Evolutionary conservation across 2,797 vertebrate genomes (phyloP).

Genomic region (Picus viridis): DNA sequence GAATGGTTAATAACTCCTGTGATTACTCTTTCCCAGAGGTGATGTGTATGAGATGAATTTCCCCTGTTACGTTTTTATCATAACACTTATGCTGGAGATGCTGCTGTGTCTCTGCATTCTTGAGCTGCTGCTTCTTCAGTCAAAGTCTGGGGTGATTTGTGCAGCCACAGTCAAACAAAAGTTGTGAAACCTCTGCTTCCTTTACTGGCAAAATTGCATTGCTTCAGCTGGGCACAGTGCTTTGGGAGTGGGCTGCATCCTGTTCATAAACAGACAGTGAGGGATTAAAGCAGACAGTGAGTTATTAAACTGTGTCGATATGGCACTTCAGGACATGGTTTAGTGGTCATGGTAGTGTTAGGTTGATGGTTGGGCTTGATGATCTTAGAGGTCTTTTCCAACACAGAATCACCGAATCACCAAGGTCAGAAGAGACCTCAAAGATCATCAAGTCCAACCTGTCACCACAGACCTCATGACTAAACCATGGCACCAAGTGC

Average conservation of each 20-base stretch:
- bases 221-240: background rate
- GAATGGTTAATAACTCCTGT: slow-evolving; percentile 80
- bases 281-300: background rate
- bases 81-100: slow-evolving; percentile 50
- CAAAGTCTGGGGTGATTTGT: slow-evolving; percentile 52
- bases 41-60: slow-evolving; percentile 73
- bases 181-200: background rate
- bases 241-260: background rate
- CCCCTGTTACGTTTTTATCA: slow-evolving; percentile 65
- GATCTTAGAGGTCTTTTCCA: too few relatives aligned
- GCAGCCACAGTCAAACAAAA: background rate
- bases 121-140: slow-evolving; percentile 58
- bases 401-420: too few relatives aligned
- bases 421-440: too few relatives aligned
- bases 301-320: background rate
- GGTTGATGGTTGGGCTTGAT: too few relatives aligned
- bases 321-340: too few relatives aligned
- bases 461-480: too few relatives aligned
- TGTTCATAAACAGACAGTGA: background rate
- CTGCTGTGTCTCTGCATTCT: slow-evolving; percentile 54
- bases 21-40: slow-evolving; percentile 76
- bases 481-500: too few relatives aligned
- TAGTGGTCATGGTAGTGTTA: too few relatives aligned
- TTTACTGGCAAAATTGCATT: background rate
- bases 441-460: too few relatives aligned